Evolutionary conservation across 2,888 invertebrate genomes (phyloP).

Genomic region (Deroplatys truncata): DNA sequence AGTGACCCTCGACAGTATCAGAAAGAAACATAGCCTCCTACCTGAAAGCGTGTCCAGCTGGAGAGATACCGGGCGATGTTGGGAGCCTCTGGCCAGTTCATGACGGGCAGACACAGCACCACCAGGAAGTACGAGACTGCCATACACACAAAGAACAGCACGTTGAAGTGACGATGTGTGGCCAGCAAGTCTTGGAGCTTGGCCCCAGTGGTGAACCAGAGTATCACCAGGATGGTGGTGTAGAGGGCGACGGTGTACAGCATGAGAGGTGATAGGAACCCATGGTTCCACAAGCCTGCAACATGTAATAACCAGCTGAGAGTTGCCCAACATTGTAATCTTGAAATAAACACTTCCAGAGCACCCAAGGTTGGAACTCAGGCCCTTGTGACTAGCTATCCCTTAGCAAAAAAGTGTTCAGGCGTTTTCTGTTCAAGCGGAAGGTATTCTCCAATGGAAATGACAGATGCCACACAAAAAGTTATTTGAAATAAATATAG

Average conservation of each 20-base stretch:
- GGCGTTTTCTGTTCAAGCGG: too few species aligned
- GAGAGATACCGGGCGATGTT: neutral
- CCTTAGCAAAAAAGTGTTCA: too few species aligned
- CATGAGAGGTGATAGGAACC: neutral
- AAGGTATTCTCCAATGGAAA: too few species aligned
- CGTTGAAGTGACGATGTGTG: constrained; percentile 11
- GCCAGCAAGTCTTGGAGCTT: neutral
- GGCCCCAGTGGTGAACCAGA: constrained; percentile 7
- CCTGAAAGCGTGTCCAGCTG: constrained; percentile 1
- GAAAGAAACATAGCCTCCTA: too few species aligned
- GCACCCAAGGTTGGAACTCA: too few species aligned
- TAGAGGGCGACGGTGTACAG: neutral
- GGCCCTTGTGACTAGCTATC: too few species aligned
- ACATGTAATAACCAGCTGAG: neutral
- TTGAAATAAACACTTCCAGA: too few species aligned
- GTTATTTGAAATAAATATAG: too few species aligned
- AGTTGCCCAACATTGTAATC: too few species aligned
- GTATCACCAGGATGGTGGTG: constrained; percentile 1
- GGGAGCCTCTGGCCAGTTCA: constrained; percentile 6
- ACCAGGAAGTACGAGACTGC: constrained; percentile 4
- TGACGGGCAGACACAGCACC: neutral
- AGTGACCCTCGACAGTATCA: too few species aligned
- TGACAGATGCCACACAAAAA: too few species aligned
- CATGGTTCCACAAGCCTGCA: neutral
- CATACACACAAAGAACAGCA: constrained; percentile 3